Evolutionary conservation across 2,113 vertebrate species (phyloP).

Genomic region (Casuarius casuarius): DNA sequence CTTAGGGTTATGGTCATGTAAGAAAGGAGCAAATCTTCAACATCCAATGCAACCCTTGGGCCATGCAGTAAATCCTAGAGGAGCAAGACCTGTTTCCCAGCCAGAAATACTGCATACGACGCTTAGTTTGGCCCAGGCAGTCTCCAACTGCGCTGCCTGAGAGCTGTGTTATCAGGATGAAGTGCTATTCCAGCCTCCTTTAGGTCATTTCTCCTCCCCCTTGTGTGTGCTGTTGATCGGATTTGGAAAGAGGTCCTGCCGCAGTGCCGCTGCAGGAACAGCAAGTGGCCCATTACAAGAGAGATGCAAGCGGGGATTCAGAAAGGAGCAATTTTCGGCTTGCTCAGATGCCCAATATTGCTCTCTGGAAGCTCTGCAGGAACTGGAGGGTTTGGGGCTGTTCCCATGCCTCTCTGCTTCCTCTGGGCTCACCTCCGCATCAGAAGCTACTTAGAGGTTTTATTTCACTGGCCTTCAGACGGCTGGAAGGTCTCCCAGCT

Average conservation of each 20-base stretch:
- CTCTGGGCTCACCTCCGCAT: background rate
- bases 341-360: background rate
- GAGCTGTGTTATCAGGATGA: background rate
- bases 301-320: background rate
- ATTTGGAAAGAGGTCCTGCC: constrained; percentile 8
- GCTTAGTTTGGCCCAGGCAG: background rate
- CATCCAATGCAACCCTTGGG: background rate
- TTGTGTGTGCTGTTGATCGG: fast-evolving
- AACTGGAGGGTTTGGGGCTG: background rate
- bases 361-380: constrained; percentile 36
- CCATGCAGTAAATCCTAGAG: background rate
- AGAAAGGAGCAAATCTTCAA: background rate
- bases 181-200: background rate
- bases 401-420: constrained; percentile 15
- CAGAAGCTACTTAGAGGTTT: background rate
- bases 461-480: background rate
- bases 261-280: background rate
- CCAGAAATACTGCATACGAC: background rate
- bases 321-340: constrained; percentile 46
- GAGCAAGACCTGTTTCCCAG: background rate
- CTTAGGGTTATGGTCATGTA: background rate
- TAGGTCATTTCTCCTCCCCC: background rate
- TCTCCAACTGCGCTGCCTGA: background rate
- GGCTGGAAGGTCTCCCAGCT: constrained; percentile 41
- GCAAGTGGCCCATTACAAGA: background rate